phyloP scores from a whole-genome alignment of 2,797 vertebrate species.

The Pteropus rufus region DNA sequence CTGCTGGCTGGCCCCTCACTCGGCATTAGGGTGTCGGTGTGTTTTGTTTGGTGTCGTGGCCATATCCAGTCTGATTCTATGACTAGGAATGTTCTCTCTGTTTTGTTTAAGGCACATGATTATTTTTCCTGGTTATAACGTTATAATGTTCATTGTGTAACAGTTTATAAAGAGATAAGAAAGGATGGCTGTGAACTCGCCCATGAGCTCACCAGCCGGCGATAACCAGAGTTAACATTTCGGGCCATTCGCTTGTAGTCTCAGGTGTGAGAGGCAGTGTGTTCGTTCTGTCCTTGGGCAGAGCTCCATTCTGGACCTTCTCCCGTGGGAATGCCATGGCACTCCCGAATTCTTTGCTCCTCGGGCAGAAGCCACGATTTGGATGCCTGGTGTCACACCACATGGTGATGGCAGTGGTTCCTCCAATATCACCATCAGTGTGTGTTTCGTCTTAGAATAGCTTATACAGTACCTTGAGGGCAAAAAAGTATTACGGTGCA shows the following conservation, averaged over 20 bases:
- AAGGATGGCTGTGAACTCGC: not conserved
- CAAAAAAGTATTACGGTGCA: not conserved
- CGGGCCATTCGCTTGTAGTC: not conserved
- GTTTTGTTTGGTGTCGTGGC: not conserved
- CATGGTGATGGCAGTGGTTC: not conserved
- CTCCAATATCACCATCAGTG: not conserved
- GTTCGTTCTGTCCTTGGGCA: not conserved
- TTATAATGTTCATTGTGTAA: not conserved
- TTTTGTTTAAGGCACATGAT: not conserved
- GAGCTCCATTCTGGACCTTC: not conserved
- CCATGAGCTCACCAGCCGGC: not conserved
- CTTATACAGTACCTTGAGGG: not conserved
- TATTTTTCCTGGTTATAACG: not conserved
- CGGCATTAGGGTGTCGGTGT: accelerated
- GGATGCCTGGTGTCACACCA: not conserved
- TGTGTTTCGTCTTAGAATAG: not conserved
- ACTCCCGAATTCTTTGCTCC: not conserved
- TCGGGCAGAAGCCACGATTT: not conserved
- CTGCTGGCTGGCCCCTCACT: not conserved
- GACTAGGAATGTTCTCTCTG: not conserved
- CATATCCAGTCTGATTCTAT: not conserved
- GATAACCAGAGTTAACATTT: not conserved
- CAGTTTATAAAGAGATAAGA: not conserved
- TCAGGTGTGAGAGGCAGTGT: not conserved
- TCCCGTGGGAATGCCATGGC: not conserved